phyloP scores from a whole-genome alignment of 2,113 vertebrate genomes.

The Elgaria multicarinata region DNA sequence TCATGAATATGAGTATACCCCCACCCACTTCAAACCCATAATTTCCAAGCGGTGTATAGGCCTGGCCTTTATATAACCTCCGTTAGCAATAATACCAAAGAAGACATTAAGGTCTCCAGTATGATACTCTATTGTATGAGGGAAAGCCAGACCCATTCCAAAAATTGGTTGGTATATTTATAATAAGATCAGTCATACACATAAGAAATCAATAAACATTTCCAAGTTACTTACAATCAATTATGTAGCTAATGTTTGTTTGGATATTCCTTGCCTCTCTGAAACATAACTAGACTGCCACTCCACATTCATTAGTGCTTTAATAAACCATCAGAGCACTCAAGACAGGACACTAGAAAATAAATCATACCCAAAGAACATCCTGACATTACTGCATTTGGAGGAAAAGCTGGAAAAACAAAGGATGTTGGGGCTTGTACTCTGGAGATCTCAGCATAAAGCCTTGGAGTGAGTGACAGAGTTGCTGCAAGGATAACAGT shows the following conservation, averaged over 20 bases:
- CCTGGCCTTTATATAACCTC: not conserved
- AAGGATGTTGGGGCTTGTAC: not conserved
- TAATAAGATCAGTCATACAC: conserved; percentile 13
- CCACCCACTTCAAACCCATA: not conserved
- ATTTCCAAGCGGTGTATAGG: too few relatives aligned
- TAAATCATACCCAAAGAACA: not conserved
- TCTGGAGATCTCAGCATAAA: not conserved
- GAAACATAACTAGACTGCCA: conserved; percentile 22
- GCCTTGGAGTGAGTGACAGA: not conserved
- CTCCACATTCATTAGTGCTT: conserved; percentile 26
- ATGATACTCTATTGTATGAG: not conserved
- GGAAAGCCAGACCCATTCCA: not conserved
- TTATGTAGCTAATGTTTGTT: conserved; percentile 23
- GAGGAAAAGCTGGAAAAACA: not conserved
- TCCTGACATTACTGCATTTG: not conserved
- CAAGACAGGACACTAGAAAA: not conserved
- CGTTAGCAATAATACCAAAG: not conserved
- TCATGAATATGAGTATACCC: too few relatives aligned
- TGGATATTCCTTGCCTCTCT: conserved; percentile 14
- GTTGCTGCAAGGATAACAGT: not conserved
- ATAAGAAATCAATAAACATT: conserved; percentile 30
- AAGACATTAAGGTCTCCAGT: not conserved
- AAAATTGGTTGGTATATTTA: conserved; percentile 18
- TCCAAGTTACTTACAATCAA: conserved; percentile 28
- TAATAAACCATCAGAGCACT: conserved; percentile 27